Percentiles rank a stretch among this genome's conserved stretches.
These are phyloP conservation scores for Brachyistius frenatus DNA, from an alignment of 2,113 vertebrate species.

Conservation along the genomic window DNA sequence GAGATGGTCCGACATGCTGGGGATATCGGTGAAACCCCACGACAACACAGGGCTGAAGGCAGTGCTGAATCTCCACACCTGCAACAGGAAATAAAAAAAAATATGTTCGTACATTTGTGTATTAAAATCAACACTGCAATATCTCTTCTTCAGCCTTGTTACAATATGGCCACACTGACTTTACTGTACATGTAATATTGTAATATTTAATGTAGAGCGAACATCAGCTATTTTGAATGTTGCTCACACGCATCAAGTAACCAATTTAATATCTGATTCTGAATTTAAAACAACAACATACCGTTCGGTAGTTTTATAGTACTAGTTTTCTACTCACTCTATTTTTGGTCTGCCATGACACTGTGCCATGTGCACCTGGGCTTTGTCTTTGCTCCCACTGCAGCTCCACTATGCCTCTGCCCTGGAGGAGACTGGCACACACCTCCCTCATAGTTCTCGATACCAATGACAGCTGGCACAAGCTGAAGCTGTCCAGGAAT, in stretches of 20 bases:
- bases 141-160: background rate
- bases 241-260: too few relatives aligned
- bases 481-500: conserved; percentile 97
- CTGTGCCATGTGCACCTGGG: conserved; percentile 80
- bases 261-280: too few relatives aligned
- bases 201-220: background rate
- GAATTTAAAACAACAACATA: too few relatives aligned
- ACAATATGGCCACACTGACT: background rate
- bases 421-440: conserved; percentile 94
- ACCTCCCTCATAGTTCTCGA: conserved; percentile 96
- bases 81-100: conserved; percentile 24
- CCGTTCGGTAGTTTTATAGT: too few relatives aligned
- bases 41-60: conserved; percentile 93
- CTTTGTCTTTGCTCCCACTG: conserved; percentile 91
- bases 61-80: conserved; percentile 99
- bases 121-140: too few relatives aligned
- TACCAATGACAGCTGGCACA: conserved; percentile 95
- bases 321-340: conserved; percentile 83
- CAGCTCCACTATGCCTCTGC: conserved; percentile 95
- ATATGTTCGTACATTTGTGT: too few relatives aligned
- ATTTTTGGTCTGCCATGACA: conserved; percentile 95
- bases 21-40: conserved; percentile 94
- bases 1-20: conserved; percentile 98
- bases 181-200: background rate
- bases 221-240: too few relatives aligned